Percentiles rank a stretch among this genome's conserved stretches.
Evolutionary conservation across 2,113 vertebrate genomes (phyloP).

Genomic region (Alces alces): DNA sequence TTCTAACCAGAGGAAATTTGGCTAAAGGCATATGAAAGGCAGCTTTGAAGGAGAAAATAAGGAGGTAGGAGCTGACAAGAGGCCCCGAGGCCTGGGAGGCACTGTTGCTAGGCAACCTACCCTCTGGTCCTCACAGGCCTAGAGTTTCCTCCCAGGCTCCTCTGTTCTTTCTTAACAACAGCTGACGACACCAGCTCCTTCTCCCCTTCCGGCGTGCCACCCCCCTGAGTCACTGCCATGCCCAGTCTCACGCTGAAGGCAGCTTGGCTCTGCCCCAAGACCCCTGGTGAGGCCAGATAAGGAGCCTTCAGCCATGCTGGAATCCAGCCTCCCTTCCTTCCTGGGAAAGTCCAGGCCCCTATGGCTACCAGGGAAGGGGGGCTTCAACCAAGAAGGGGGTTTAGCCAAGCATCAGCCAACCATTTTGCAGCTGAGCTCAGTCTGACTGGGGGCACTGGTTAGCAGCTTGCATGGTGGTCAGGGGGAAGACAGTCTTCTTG

Average conservation of each 20-base stretch:
- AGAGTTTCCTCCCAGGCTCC: neutral
- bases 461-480: neutral
- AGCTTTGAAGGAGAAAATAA: neutral
- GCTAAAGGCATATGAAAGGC: neutral
- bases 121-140: neutral
- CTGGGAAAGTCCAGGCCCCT: neutral
- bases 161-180: neutral
- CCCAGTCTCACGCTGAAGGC: neutral
- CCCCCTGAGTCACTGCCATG: neutral
- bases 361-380: neutral
- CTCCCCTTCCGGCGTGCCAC: neutral
- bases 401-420: neutral
- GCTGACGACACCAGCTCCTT: neutral
- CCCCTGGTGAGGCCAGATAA: neutral
- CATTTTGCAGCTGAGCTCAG: neutral
- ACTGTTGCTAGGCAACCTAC: constrained; percentile 49
- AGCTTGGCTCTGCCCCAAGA: neutral
- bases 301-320: neutral
- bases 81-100: neutral
- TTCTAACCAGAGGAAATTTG: neutral
- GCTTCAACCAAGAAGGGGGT: neutral
- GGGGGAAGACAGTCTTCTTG: neutral
- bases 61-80: neutral
- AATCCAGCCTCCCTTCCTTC: neutral
- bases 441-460: neutral